Percentiles rank a stretch among this genome's conserved stretches.
phyloP scores from a whole-genome alignment of 2,113 vertebrate genomes.

The Urocitellus parryii region DNA sequence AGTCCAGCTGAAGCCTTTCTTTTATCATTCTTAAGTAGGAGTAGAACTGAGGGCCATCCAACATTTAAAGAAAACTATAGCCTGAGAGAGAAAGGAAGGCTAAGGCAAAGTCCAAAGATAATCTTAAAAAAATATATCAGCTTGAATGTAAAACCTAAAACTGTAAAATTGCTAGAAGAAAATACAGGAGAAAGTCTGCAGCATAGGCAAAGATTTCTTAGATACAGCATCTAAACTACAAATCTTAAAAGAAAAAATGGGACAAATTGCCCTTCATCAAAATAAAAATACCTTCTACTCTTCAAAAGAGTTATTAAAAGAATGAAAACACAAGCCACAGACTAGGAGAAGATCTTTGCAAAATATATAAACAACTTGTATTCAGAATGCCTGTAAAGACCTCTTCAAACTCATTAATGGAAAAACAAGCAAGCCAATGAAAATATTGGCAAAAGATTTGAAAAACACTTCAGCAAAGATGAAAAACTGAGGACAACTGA shows the following conservation, averaged over 20 bases:
- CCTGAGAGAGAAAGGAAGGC: not conserved
- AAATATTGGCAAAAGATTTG: not conserved
- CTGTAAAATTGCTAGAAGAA: too few species aligned
- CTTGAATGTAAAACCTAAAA: not conserved
- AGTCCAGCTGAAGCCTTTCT: slow-evolving; percentile 1
- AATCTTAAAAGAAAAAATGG: not conserved
- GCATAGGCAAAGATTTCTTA: slow-evolving; percentile 19
- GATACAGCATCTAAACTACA: not conserved
- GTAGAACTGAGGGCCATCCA: not conserved
- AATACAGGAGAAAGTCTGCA: too few species aligned
- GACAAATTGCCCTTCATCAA: not conserved
- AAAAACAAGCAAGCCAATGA: not conserved
- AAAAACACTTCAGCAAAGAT: not conserved
- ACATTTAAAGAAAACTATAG: not conserved
- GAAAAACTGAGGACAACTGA: not conserved
- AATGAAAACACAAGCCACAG: not conserved
- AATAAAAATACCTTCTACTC: not conserved
- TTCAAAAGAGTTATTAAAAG: not conserved
- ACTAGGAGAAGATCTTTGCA: not conserved
- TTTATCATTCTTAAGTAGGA: slow-evolving; percentile 14
- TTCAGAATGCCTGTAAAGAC: not conserved
- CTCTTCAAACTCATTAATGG: not conserved
- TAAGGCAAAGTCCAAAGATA: not conserved
- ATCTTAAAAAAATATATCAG: not conserved
- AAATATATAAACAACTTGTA: not conserved